Evolutionary conservation across 2,113 vertebrate genomes (phyloP), one percentile per base, ranked within the genome.

Genomic region (Tetraodon nigroviridis): DNA sequence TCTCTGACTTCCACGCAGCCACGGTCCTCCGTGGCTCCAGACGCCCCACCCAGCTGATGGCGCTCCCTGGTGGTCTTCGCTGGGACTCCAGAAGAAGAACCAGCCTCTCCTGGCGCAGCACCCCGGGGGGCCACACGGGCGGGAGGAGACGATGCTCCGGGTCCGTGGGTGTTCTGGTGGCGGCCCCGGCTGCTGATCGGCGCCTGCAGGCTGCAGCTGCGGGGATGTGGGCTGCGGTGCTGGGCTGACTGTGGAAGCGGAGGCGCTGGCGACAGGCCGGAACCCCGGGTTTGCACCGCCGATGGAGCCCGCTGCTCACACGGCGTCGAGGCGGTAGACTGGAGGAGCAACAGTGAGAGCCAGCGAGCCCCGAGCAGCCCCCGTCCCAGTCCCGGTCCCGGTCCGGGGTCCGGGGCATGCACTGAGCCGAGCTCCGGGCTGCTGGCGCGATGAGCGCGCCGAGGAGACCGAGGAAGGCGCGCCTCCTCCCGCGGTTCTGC

Each of bases 391-490:
- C n/a, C n/a, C n/a, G n/a, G n/a, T n/a, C n/a, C n/a, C n/a, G n/a
- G n/a, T 49, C 20, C 0, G 7, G 15, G 19, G 8, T 46, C 20
- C 8, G 51, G 32, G 81, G 44, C 64, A 88, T 89, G 90, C 87
- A 90, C 40, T 89, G 84, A 89, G 59, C 52, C 55, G 55, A 46
- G 58, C 71, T 67, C 73, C 55, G 46, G 46, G 61, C 65, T 56
- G 50, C 56, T 54, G 84, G 71, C 69, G 83, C 77, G 40, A 92
- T 92, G 90, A 90, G 82, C 80, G 76, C 78, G 61, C 75, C 71
- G 73, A 73, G 75, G 72, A 86, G 79, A 84, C 78, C 80, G 69
- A 82, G 86, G 62, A 75, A 75, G 71, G 84, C 78, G 77, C 85
- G 62, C 42, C 80, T 90, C 51, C 82, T 89, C 66, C 76, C 63